Evolutionary conservation across 2,888 invertebrate species (phyloP).

Genomic region (Microctonus hyperodae): DNA sequence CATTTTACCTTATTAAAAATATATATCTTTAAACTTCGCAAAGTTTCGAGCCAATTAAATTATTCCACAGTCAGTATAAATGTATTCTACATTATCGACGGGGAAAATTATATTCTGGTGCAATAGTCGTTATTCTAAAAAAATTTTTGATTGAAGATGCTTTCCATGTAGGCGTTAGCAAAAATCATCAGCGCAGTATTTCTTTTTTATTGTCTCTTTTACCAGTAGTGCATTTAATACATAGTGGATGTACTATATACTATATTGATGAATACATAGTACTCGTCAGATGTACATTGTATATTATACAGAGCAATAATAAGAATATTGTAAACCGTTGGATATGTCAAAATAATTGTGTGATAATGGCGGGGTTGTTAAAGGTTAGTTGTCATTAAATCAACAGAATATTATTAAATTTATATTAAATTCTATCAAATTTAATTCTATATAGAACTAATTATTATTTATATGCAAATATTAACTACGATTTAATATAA

Average conservation of each 20-base stretch:
- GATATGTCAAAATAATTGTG: conserved; percentile 57
- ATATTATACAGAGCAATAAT: background rate
- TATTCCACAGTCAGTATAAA: background rate
- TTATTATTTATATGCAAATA: too few species aligned
- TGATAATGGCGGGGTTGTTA: conserved; percentile 60
- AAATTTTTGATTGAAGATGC: background rate
- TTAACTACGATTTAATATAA: too few species aligned
- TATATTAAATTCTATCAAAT: conserved; percentile 12
- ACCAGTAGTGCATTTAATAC: background rate
- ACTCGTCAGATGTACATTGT: background rate
- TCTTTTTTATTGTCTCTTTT: background rate
- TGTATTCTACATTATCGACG: background rate
- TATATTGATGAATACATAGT: background rate
- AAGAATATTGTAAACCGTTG: conserved; percentile 5
- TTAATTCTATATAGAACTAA: too few species aligned
- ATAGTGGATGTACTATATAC: background rate
- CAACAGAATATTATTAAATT: conserved; percentile 34
- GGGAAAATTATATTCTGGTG: background rate
- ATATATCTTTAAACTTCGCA: too few species aligned
- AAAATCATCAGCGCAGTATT: background rate
- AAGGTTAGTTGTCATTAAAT: conserved; percentile 58
- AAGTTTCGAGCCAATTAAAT: too few species aligned
- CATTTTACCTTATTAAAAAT: too few species aligned
- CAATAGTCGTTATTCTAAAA: background rate
- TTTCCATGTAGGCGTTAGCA: background rate